Evolutionary conservation across 2,797 vertebrate genomes (phyloP).

Genomic region (Sebastes glaucus): DNA sequence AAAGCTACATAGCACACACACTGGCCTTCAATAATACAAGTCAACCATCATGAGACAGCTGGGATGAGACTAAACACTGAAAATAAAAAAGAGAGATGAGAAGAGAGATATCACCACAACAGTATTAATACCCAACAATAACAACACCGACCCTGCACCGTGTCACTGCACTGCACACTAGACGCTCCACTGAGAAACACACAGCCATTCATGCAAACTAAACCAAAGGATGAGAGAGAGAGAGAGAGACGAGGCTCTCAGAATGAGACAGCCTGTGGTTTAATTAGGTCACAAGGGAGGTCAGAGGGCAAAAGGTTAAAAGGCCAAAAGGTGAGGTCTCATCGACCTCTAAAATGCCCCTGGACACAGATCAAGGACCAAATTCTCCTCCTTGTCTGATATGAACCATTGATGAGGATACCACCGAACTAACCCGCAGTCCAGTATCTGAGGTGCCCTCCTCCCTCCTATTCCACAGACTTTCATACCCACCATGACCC

Average conservation of each 20-base stretch:
- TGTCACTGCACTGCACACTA: conserved; percentile 66
- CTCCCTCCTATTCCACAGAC: conserved; percentile 61
- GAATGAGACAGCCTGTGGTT: conserved; percentile 57
- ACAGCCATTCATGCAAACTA: conserved; percentile 84
- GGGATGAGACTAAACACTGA: conserved; percentile 59
- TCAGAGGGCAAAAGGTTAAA: conserved; percentile 60
- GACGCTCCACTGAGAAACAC: conserved; percentile 71
- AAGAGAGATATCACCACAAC: conserved; percentile 66
- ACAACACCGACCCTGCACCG: conserved; percentile 59
- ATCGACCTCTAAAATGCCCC: conserved; percentile 49
- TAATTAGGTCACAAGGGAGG: conserved; percentile 64
- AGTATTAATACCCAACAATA: conserved; percentile 53
- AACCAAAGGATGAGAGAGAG: conserved; percentile 74
- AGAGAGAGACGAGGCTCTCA: conserved; percentile 64
- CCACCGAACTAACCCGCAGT: conserved; percentile 55
- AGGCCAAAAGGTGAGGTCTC: conserved; percentile 58
- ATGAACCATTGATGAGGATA: conserved; percentile 60
- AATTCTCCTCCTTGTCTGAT: conserved; percentile 49
- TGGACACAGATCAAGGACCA: conserved; percentile 48
- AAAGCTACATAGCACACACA: conserved; percentile 7
- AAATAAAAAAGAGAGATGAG: conserved; percentile 57
- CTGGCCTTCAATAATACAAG: conserved; percentile 20
- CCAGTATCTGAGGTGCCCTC: conserved; percentile 58
- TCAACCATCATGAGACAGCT: conserved; percentile 50
- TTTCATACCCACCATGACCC: conserved; percentile 59